Percentiles rank a stretch among this genome's conserved stretches.
Evolutionary conservation across 2,888 invertebrate species (phyloP).

Genomic region (Glyphotaelius pellucidus): DNA sequence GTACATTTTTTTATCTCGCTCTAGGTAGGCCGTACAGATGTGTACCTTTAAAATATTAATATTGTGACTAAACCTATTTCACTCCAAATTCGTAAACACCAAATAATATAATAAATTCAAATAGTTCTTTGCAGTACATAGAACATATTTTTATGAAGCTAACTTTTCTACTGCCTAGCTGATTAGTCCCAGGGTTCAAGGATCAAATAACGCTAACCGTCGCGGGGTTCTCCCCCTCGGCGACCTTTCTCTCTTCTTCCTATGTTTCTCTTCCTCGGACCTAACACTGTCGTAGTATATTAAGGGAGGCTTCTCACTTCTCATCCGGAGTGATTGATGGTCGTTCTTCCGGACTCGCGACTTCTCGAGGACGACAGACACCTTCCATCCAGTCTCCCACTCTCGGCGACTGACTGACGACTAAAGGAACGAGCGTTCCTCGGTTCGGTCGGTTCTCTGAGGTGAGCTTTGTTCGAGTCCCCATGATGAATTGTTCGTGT

Average conservation of each 20-base stretch:
- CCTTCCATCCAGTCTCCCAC: not conserved
- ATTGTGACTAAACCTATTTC: constrained; percentile 56
- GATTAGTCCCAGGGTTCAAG: constrained; percentile 60
- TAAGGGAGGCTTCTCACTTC: not conserved
- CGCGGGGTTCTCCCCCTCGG: not conserved
- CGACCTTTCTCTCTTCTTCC: not conserved
- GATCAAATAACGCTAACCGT: constrained; percentile 32
- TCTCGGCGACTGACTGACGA: not conserved
- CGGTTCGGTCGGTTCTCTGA: not conserved
- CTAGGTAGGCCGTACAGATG: constrained; percentile 55
- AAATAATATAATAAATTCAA: constrained; percentile 57
- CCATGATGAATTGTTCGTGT: not conserved
- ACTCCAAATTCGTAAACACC: constrained; percentile 66
- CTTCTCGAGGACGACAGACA: not conserved
- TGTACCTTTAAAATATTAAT: constrained; percentile 47
- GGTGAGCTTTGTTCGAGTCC: not conserved
- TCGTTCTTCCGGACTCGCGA: not conserved
- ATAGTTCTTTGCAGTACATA: constrained; percentile 54
- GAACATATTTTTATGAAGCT: constrained; percentile 53
- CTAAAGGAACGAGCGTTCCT: no score
- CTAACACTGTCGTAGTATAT: constrained; percentile 6
- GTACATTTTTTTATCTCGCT: constrained; percentile 52
- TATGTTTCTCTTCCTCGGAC: constrained; percentile 6
- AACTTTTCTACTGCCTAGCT: constrained; percentile 24
- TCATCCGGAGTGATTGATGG: not conserved